A percentile compares a stretch with the other conserved stretches of the same genome.
Conservation (phyloP, 2,797 vertebrate species). For the Gobionotothen gibberifrons region DNA sequence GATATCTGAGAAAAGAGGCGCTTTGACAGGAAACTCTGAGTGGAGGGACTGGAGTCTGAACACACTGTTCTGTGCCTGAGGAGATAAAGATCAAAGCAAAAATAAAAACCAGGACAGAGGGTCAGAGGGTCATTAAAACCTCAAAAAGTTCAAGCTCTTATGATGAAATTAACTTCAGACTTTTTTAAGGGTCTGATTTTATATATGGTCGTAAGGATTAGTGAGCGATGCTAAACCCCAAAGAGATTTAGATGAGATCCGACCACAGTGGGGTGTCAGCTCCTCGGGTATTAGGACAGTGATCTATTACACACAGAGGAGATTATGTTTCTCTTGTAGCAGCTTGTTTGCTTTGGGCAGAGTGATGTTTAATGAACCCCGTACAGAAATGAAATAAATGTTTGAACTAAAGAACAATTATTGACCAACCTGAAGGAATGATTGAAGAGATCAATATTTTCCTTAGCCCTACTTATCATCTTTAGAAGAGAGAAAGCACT, state of each 20-base stretch:
- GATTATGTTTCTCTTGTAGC: conserved; percentile 5
- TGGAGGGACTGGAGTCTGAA: conserved; percentile 23
- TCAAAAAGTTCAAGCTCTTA: conserved; percentile 31
- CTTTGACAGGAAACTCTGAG: conserved; percentile 10
- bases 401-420: conserved; percentile 9
- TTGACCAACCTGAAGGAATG: conserved; percentile 4
- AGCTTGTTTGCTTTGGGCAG: neutral
- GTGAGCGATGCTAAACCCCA: conserved; percentile 14
- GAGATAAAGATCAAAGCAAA: conserved; percentile 43
- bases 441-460: conserved; percentile 31
- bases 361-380: conserved; percentile 20
- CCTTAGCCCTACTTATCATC: conserved; percentile 13
- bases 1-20: conserved; percentile 31
- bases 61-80: conserved; percentile 18
- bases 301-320: conserved; percentile 15
- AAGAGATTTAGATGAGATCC: conserved; percentile 33
- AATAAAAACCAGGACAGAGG: conserved; percentile 40
- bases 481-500: conserved; percentile 34
- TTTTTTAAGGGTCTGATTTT: conserved; percentile 37
- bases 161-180: conserved; percentile 38
- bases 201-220: conserved; percentile 32
- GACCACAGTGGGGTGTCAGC: conserved; percentile 25
- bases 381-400: conserved; percentile 11
- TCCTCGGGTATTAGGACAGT: conserved; percentile 19
- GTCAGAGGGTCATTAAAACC: conserved; percentile 35